Percentiles rank a stretch among this genome's conserved stretches.
Evolutionary conservation across 92 coral and sea anemone genomes (phyloP).

Genomic region (Siderastrea radians): DNA sequence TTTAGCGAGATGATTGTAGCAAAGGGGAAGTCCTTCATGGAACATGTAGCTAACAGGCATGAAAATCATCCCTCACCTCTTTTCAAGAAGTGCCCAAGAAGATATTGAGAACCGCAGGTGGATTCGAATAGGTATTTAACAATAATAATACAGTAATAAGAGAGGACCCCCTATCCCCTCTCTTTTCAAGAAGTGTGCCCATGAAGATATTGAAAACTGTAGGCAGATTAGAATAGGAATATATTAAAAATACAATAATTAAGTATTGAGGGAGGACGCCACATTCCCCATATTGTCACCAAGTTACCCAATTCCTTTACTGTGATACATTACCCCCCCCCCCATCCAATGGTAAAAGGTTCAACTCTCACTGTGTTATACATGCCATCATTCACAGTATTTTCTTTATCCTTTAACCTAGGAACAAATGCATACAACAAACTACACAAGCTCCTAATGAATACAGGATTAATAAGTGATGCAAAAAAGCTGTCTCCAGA

Average conservation of each 20-base stretch:
- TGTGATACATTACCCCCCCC: not conserved
- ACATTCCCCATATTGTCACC: no score
- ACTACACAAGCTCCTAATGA: constrained; percentile 28
- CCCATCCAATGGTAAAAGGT: no score
- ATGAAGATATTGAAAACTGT: not conserved
- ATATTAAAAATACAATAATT: no score
- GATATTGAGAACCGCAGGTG: constrained; percentile 23
- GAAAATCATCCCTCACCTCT: constrained; percentile 26
- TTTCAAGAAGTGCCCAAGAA: constrained; percentile 45
- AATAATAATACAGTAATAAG: not conserved
- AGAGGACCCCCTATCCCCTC: not conserved
- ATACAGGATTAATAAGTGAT: constrained; percentile 36
- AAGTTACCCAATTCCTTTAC: no score
- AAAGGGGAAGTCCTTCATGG: constrained; percentile 56
- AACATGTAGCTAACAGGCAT: constrained; percentile 59
- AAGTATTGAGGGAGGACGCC: no score
- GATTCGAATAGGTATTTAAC: constrained; percentile 23
- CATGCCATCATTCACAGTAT: not conserved
- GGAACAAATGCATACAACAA: constrained; percentile 40
- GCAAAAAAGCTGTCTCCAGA: constrained; percentile 57
- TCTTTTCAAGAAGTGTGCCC: not conserved
- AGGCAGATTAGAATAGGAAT: no score
- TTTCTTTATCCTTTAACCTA: not conserved
- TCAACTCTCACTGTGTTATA: not conserved
- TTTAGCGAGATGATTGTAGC: constrained; percentile 48